A percentile compares a stretch with the other conserved stretches of the same genome.
phyloP scores from a whole-genome alignment of 2,797 vertebrate genomes.

The Gadopsis bispinosus region DNA sequence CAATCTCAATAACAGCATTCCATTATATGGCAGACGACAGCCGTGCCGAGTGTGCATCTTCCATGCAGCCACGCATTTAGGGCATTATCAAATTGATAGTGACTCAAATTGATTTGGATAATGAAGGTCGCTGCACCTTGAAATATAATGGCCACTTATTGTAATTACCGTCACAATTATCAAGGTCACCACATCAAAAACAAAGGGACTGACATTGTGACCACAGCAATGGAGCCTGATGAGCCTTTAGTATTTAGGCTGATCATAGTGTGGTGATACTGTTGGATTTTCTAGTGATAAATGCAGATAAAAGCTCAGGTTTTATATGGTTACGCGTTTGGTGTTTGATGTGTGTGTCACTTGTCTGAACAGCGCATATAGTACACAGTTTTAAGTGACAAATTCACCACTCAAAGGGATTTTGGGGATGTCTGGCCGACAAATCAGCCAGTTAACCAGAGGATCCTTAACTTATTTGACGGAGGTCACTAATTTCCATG shows the following conservation, averaged over 20 bases:
- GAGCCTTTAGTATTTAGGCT: slow-evolving; percentile 54
- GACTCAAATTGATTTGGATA: slow-evolving; percentile 87
- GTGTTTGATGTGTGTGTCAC: slow-evolving; percentile 7
- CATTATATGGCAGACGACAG: slow-evolving; percentile 82
- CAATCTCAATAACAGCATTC: slow-evolving; percentile 87
- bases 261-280: slow-evolving; percentile 24
- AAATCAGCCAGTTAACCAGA: neutral
- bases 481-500: slow-evolving; percentile 24
- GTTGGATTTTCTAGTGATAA: slow-evolving; percentile 28
- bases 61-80: slow-evolving; percentile 76
- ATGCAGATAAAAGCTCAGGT: slow-evolving; percentile 24
- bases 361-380: neutral
- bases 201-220: slow-evolving; percentile 76
- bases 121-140: slow-evolving; percentile 87
- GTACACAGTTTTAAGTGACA: neutral
- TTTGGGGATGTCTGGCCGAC: no score
- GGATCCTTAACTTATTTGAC: neutral
- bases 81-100: slow-evolving; percentile 87
- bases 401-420: neutral
- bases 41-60: slow-evolving; percentile 78
- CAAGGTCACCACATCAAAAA: slow-evolving; percentile 84
- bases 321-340: neutral
- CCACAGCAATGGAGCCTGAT: slow-evolving; percentile 54
- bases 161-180: slow-evolving; percentile 88
- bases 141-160: slow-evolving; percentile 89